A percentile compares a stretch with the other conserved stretches of the same genome.
These are phyloP conservation scores for Phrynocephalus vlangalii DNA, from an alignment of 2,797 vertebrate genomes.

Conservation along the genomic window DNA sequence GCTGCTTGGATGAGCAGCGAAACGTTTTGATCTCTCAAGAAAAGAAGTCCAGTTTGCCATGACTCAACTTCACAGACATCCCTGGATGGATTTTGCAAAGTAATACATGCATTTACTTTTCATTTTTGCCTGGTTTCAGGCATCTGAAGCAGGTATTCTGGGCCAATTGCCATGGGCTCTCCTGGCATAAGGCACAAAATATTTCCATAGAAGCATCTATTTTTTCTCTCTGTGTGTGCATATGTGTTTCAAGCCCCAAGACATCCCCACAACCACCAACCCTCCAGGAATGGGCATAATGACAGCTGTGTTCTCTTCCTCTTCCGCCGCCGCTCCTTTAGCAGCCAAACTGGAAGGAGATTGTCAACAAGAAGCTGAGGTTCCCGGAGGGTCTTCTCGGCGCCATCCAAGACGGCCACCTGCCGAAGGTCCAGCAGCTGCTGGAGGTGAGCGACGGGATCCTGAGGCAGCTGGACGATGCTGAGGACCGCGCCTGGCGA, in stretches of 20 bases:
- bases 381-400: constrained; percentile 85
- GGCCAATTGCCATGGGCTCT: too few species aligned
- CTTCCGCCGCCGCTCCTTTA: constrained; percentile 47
- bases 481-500: constrained; percentile 89
- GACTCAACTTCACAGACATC: too few species aligned
- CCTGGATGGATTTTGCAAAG: too few species aligned
- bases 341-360: constrained; percentile 90
- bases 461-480: constrained; percentile 88
- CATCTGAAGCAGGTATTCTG: too few species aligned
- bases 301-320: background rate
- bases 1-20: too few species aligned
- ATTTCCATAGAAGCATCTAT: background rate
- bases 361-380: constrained; percentile 89
- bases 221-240: background rate
- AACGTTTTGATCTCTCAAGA: too few species aligned
- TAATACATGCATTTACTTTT: too few species aligned
- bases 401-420: constrained; percentile 87
- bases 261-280: too few species aligned
- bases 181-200: too few species aligned
- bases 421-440: constrained; percentile 78
- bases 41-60: too few species aligned
- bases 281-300: too few species aligned
- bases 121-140: too few species aligned
- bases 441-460: constrained; percentile 84
- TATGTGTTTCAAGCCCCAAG: background rate